These are phyloP conservation scores for Drosophila pseudotalamancana DNA, from an alignment of 2,888 invertebrate species.

Conservation along the genomic window DNA sequence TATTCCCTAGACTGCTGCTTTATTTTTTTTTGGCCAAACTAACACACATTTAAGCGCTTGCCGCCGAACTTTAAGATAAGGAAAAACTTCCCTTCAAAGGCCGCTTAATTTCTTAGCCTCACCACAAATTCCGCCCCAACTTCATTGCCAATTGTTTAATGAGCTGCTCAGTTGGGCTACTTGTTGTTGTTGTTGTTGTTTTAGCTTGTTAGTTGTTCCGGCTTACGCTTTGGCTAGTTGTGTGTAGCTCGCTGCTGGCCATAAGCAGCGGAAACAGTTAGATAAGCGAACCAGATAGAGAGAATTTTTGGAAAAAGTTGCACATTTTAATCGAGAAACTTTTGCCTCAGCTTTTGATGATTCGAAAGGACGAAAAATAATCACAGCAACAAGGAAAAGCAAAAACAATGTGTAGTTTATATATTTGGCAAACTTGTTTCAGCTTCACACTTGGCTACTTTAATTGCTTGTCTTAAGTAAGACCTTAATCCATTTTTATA, in stretches of 20 bases:
- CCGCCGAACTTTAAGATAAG: slow-evolving; percentile 52
- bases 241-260: slow-evolving; percentile 32
- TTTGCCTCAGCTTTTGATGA: slow-evolving; percentile 44
- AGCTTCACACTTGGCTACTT: slow-evolving; percentile 14
- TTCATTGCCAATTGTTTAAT: slow-evolving; percentile 72
- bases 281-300: slow-evolving; percentile 51
- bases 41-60: slow-evolving; percentile 50
- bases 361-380: slow-evolving; percentile 28
- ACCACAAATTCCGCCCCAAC: slow-evolving; percentile 23
- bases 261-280: slow-evolving; percentile 69
- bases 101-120: slow-evolving; percentile 60
- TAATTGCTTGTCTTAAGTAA: slow-evolving; percentile 10
- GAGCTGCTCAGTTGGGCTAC: slow-evolving; percentile 57
- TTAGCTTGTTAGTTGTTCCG: slow-evolving; percentile 38
- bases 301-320: slow-evolving; percentile 64
- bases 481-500: too few relatives aligned
- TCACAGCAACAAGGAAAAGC: slow-evolving; percentile 15
- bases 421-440: slow-evolving; percentile 14
- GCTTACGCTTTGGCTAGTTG: slow-evolving; percentile 13
- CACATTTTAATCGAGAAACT: slow-evolving; percentile 75
- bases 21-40: slow-evolving; percentile 20
- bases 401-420: slow-evolving; percentile 3
- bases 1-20: slow-evolving; percentile 1
- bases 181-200: slow-evolving; percentile 29
- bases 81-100: slow-evolving; percentile 18